These are phyloP conservation scores for Speoplatyrhinus poulsoni DNA, from an alignment of 2,113 vertebrate species.

Conservation along the genomic window DNA sequence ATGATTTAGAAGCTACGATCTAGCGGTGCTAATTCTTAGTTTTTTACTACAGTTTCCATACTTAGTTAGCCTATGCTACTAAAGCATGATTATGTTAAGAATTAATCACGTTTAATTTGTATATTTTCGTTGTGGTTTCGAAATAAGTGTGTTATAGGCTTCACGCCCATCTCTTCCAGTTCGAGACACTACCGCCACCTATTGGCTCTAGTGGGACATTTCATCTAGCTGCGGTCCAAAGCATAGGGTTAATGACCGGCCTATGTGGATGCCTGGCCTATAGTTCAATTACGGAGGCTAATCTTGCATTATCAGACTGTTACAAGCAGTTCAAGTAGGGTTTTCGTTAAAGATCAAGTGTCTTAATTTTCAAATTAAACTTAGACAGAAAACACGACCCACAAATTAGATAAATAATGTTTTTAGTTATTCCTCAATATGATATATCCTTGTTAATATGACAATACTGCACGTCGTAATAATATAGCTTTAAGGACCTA, in stretches of 20 bases:
- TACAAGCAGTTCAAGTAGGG: not conserved
- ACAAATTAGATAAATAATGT: not conserved
- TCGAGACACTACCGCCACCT: constrained; percentile 37
- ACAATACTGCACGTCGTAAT: not conserved
- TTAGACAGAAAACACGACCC: not conserved
- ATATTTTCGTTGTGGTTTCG: not conserved
- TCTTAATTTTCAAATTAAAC: not conserved
- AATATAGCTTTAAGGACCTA: not conserved
- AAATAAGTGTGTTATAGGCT: not conserved
- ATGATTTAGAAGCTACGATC: no score
- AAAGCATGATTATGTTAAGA: no score
- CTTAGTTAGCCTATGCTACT: no score
- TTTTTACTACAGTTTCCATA: no score
- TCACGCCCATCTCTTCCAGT: not conserved
- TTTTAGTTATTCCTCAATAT: not conserved
- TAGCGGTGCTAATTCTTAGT: no score
- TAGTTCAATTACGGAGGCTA: not conserved
- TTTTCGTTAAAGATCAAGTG: not conserved
- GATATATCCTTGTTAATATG: not conserved
- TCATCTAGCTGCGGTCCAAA: constrained; percentile 6
- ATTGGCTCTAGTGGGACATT: constrained; percentile 5
- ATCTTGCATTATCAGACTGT: not conserved
- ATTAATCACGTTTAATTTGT: not conserved
- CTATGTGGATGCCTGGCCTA: constrained; percentile 22
- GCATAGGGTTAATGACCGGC: not conserved